Base-by-base conservation (phyloP, 1,140 invertebrate species). In the Trichonephila clavata region DNA sequence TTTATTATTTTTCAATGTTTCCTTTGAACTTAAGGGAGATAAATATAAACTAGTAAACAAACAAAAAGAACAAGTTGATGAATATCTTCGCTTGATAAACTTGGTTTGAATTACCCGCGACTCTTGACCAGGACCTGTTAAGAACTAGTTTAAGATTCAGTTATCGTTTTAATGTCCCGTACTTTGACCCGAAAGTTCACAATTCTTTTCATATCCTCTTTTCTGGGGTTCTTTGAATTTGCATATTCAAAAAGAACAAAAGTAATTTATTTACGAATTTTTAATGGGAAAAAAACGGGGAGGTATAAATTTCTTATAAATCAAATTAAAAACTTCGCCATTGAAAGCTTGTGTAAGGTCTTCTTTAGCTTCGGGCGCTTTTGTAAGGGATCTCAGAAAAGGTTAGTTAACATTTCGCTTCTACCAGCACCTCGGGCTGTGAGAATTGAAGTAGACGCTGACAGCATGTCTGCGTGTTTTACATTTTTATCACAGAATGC, bases 261-360 rank as follows among this genome's bases (percentile, higher is more conserved):
- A 27, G 3, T 20, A 18, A 18, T 77, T 20, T 39, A 39, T 77
- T 77, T 27, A 27, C 6, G 7, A 6, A 32, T 8, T 39, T 39
- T 77, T 13, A 77, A 77, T 39, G 71, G 7, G 0, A 13, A 10
- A n/a, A 27, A 77, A 32, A 0, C 14, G n/a, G n/a, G n/a, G 18
- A 20, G 61, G 16, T 32, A 20, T 77, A 39, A 77, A 32, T 77
- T 77, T 18, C 14, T 6, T 32, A 5, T 4, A 77, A 77, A 68
- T 7, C 20, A 68, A 68, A 24, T 24, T 13, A 68, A 61, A 13
- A 68, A 21, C 65, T 68, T 68, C 65, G n/a, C n/a, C n/a, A 68
- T 68, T 68, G 65, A 68, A 68, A 68, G n/a, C n/a, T 68, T 68
- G n/a, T n/a, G n/a, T 68, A 68, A 68, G 65, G 65, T 68, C 65